These are phyloP conservation scores for Pentalonia nigronervosa DNA, from an alignment of 1,140 invertebrate species.

Conservation along the genomic window DNA sequence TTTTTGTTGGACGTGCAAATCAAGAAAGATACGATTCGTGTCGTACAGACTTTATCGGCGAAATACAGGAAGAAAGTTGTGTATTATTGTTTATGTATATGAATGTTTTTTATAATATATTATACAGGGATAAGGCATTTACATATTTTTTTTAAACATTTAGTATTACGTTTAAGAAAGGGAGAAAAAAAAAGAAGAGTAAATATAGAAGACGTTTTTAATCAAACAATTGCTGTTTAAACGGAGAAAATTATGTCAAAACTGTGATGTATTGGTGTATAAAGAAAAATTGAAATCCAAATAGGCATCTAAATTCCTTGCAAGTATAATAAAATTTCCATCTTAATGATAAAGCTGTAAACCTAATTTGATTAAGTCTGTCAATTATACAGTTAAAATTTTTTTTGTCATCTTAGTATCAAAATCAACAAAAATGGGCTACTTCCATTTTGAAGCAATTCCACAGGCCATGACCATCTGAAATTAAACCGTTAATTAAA, in stretches of 20 bases:
- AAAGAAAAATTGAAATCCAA: not conserved
- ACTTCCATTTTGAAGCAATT: not conserved
- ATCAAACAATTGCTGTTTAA: not conserved
- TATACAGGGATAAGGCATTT: not conserved
- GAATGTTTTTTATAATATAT: not conserved
- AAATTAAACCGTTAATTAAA: too few relatives aligned
- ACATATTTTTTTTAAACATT: not conserved
- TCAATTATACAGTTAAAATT: too few relatives aligned
- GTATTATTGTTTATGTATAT: not conserved
- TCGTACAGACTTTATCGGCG: not conserved
- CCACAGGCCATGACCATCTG: not conserved
- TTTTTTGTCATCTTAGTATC: too few relatives aligned
- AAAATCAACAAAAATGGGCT: too few relatives aligned
- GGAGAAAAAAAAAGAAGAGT: not conserved
- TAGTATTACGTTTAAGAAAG: not conserved
- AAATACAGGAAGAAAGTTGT: not conserved
- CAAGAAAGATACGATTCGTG: slow-evolving; percentile 31
- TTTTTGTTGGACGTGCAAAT: slow-evolving; percentile 31
- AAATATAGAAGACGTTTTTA: not conserved
- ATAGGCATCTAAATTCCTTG: not conserved
- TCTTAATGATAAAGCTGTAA: too few relatives aligned
- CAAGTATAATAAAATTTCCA: not conserved
- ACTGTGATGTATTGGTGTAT: not conserved
- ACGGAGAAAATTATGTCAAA: not conserved
- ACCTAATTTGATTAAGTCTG: too few relatives aligned